Conservation (phyloP, 35 echinoderm and acorn worm species). For the Heliocidaris erythrogramma region DNA sequence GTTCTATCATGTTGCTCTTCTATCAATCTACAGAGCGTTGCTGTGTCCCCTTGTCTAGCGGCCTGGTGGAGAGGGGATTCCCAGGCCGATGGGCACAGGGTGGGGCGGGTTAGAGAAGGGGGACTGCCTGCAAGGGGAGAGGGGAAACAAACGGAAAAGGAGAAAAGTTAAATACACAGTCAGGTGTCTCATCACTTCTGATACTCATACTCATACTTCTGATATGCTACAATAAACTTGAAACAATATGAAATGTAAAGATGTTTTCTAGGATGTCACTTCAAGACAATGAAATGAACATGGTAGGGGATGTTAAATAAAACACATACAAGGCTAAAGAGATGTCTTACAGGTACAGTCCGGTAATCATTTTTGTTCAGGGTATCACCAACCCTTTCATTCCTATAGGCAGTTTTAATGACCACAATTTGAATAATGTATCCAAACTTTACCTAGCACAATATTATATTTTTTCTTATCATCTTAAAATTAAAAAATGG, state of each 20-base stretch:
- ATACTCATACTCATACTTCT: no score
- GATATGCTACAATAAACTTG: not conserved
- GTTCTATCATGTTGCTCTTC: constrained; percentile 77
- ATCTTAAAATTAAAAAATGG: no score
- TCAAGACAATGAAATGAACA: not conserved
- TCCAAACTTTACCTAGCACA: no score
- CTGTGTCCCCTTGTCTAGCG: constrained; percentile 74
- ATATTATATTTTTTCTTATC: no score
- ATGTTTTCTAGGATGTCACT: not conserved
- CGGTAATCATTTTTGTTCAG: no score
- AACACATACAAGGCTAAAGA: not conserved
- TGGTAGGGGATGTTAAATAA: not conserved
- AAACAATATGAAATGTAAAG: not conserved
- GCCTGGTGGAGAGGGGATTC: constrained; percentile 82
- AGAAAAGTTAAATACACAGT: not conserved
- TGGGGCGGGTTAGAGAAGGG: constrained; percentile 67
- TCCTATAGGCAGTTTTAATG: no score
- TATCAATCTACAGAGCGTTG: constrained; percentile 90
- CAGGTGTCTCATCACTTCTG: no score
- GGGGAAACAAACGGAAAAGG: not conserved
- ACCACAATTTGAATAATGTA: no score
- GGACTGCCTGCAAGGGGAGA: constrained; percentile 59
- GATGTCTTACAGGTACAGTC: not conserved
- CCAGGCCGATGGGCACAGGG: constrained; percentile 64
- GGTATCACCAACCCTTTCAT: no score